Percentiles rank a stretch among this genome's conserved stretches.
Evolutionary conservation across 2,113 vertebrate genomes (phyloP).

Genomic region (Crotalus tigris): DNA sequence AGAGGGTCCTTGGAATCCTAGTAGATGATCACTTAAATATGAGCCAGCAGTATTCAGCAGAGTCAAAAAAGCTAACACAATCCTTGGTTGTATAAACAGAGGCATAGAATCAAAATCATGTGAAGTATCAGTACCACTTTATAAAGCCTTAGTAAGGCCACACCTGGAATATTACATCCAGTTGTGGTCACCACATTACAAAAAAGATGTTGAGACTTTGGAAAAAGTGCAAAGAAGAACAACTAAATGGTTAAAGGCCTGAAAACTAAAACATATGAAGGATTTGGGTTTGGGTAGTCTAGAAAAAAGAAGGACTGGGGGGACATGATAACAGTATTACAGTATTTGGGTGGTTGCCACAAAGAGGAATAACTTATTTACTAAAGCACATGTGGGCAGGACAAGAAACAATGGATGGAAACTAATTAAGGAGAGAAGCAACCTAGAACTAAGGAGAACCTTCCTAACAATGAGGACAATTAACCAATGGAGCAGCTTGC

Average conservation of each 20-base stretch:
- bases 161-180: background rate
- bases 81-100: background rate
- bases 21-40: too few species aligned
- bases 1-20: too few species aligned
- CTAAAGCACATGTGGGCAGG: background rate
- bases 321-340: background rate
- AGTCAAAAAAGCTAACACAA: background rate
- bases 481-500: background rate
- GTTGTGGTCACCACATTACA: background rate
- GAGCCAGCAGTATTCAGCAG: too few species aligned
- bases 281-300: background rate
- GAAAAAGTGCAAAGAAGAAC: background rate
- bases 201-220: background rate
- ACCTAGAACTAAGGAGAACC: background rate
- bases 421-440: background rate
- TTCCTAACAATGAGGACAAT: background rate
- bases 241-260: background rate
- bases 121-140: background rate
- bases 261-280: background rate
- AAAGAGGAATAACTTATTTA: background rate
- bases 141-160: background rate
- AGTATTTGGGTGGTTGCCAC: background rate
- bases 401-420: background rate
- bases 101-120: background rate
- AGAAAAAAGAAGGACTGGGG: background rate